Evolutionary conservation across 35 echinoderm and acorn worm genomes (phyloP).

Genomic region (Antedon bifida): DNA sequence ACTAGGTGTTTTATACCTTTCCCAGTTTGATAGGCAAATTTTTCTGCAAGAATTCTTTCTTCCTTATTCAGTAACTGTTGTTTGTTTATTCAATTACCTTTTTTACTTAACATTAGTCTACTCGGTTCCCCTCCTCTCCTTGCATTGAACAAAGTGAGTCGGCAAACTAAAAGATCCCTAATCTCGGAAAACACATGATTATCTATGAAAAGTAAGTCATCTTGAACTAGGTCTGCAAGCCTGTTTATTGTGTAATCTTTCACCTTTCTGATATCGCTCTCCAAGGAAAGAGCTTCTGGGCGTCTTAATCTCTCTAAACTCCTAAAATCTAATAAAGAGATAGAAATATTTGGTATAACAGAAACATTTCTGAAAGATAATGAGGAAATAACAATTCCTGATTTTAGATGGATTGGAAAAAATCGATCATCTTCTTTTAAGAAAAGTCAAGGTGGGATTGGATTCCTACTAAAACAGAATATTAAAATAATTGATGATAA

Average conservation of each 20-base stretch:
- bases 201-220: constrained; percentile 3
- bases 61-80: background rate
- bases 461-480: background rate
- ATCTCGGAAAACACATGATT: constrained; percentile 16
- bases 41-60: constrained; percentile 5
- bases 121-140: constrained; percentile 35
- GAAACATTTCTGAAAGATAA: background rate
- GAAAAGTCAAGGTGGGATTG: background rate
- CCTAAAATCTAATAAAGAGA: background rate
- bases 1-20: constrained; percentile 32
- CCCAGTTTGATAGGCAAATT: constrained; percentile 14
- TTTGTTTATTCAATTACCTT: background rate
- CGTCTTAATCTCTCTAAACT: constrained; percentile 9
- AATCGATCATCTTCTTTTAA: background rate
- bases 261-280: constrained; percentile 22
- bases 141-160: constrained; percentile 28
- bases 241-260: constrained; percentile 21
- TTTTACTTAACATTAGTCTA: constrained; percentile 11
- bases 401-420: background rate
- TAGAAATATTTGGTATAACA: background rate
- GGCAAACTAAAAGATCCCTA: constrained; percentile 6
- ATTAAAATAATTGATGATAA: background rate
- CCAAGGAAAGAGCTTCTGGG: constrained; percentile 14
- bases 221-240: background rate
- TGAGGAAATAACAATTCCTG: background rate